Base-by-base conservation (phyloP, 2,797 vertebrate genomes). In the Typhlichthys subterraneus region DNA sequence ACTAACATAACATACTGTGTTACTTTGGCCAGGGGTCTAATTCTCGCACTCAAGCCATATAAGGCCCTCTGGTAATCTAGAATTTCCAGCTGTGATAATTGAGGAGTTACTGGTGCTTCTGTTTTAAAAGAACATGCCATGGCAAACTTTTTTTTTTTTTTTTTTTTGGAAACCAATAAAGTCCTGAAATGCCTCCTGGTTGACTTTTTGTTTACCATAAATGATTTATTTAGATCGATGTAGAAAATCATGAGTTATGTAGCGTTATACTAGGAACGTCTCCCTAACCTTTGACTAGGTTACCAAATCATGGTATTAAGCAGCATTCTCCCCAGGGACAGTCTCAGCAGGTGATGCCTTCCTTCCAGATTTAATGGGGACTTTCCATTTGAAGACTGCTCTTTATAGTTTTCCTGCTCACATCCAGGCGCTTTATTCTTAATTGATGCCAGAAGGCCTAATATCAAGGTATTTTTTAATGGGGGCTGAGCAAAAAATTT, bases 351-450 rank as follows among this genome's bases (percentile, higher is more conserved):
- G 90, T 74, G 83, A 81, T 71, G 47, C 70, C 76, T 81, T 76
- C 69, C 77, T 67, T 53, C 49, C 73, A 83, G 76, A 81, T 61
- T 84, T 87, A 84, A 90, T 81, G 72, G 80, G 82, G 69, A 73
- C 58, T 86, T 88, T 90, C 83, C 82, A 83, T 89, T 87, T 88
- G 88, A 88, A 89, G 88, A 87, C 67, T 73, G 70, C 58, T 73
- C 75, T 88, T 91, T 87, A 91, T 71, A 67, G 79, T 47, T 73
- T 59, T 67, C 65, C 83, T 73, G 74, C 73, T 73, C 0, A 67
- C 46, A 61, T 74, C 63, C 63, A 51, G 56, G 63, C 48, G 70
- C 67, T 74, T 76, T 69, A 66, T 81, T 72, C 77, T 59, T 86
- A 85, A 76, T 79, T 84, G 85, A 87, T 76, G 75, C 83, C 86